Conservation (phyloP, 2,888 invertebrate genomes). For the Temnothorax unifasciatus region DNA sequence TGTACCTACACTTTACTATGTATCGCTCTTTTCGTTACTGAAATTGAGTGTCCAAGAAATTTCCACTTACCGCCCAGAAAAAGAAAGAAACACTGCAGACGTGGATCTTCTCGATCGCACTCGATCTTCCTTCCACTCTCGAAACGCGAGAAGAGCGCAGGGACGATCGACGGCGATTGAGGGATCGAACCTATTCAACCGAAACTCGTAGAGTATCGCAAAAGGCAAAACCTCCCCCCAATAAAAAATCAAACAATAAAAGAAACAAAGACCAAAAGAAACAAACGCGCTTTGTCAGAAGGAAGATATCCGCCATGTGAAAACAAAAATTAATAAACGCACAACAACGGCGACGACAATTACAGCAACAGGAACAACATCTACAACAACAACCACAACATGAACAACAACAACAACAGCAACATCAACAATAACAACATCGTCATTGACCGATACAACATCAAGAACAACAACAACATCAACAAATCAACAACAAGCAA, state of each 20-base stretch:
- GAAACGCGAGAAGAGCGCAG: not conserved
- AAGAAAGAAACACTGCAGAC: constrained; percentile 39
- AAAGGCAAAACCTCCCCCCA: constrained; percentile 14
- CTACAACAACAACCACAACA: constrained; percentile 65
- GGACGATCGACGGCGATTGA: constrained; percentile 34
- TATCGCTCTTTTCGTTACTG: constrained; percentile 52
- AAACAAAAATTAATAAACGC: constrained; percentile 53
- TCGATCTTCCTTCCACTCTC: constrained; percentile 34
- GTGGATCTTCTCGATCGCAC: constrained; percentile 34
- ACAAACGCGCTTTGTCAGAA: constrained; percentile 60
- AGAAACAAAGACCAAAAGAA: constrained; percentile 34
- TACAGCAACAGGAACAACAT: constrained; percentile 71
- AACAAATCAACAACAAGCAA: constrained; percentile 76
- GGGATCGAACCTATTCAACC: constrained; percentile 18
- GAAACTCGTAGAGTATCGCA: constrained; percentile 37
- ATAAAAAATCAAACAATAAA: not conserved
- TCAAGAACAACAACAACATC: constrained; percentile 74
- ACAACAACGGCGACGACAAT: constrained; percentile 71
- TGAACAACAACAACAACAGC: constrained; percentile 59
- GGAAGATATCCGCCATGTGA: constrained; percentile 63
- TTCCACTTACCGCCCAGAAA: not conserved
- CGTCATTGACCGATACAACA: constrained; percentile 67
- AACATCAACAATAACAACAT: constrained; percentile 74
- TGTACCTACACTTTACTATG: constrained; percentile 58
- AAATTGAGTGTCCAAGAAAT: constrained; percentile 48